phyloP scores from a whole-genome alignment of 1,140 invertebrate genomes.

The Leguminivora glycinivorella region DNA sequence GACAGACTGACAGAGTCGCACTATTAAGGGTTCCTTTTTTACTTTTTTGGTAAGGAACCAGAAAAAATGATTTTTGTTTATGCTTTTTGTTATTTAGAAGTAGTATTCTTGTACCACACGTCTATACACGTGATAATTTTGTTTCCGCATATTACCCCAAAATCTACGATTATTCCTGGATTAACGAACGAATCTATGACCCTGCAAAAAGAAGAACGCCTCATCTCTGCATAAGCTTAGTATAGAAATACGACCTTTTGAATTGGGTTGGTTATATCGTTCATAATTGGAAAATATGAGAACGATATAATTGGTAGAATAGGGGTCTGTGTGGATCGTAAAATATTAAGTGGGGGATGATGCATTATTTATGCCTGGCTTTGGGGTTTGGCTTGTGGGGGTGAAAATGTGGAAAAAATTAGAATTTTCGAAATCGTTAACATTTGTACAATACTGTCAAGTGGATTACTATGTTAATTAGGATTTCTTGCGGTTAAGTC shows the following conservation, averaged over 20 bases:
- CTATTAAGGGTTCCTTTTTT: too few relatives aligned
- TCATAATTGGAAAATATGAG: constrained; percentile 69
- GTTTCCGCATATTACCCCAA: constrained; percentile 42
- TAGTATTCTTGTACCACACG: constrained; percentile 3
- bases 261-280: constrained; percentile 32
- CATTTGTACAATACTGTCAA: background rate
- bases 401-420: background rate
- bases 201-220: background rate
- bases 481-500: too few relatives aligned
- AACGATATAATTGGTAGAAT: constrained; percentile 61
- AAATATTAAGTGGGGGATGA: constrained; percentile 25
- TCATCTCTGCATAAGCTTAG: background rate
- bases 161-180: constrained; percentile 59
- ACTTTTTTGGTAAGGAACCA: too few relatives aligned
- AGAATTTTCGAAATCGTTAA: background rate
- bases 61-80: too few relatives aligned
- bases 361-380: constrained; percentile 25
- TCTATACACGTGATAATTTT: constrained; percentile 49
- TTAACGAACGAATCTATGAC: constrained; percentile 47
- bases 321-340: constrained; percentile 33
- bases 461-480: too few relatives aligned
- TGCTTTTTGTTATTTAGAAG: too few relatives aligned
- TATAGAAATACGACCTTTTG: background rate
- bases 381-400: constrained; percentile 3
- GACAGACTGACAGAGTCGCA: too few relatives aligned